phyloP scores from a whole-genome alignment of 2,113 vertebrate species.

The Chlorodrepanis virens region DNA sequence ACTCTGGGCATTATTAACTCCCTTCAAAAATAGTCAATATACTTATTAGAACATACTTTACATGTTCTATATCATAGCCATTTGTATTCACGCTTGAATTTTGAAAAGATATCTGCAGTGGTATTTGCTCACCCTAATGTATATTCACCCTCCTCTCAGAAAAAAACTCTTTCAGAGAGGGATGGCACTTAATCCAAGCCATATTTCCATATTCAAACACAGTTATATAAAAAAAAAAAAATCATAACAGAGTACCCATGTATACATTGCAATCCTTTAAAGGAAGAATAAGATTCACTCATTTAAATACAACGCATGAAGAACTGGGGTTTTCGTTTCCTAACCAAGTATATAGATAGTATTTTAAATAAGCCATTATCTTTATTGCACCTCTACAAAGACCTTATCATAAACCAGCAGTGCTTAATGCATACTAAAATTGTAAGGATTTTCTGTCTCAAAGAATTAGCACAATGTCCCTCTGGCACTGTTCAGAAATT shows the following conservation, averaged over 20 bases:
- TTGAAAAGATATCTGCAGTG: neutral
- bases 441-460: constrained; percentile 23
- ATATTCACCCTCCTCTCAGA: neutral
- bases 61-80: neutral
- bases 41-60: neutral
- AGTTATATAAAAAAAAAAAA: neutral
- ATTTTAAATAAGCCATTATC: constrained; percentile 52
- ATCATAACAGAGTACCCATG: neutral
- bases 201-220: neutral
- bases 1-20: neutral
- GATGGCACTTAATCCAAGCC: neutral
- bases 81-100: neutral
- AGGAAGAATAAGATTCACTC: neutral
- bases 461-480: constrained; percentile 36
- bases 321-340: neutral
- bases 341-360: constrained; percentile 6
- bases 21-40: neutral
- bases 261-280: neutral
- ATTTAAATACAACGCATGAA: neutral
- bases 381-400: constrained; percentile 27
- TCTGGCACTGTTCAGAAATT: constrained; percentile 50
- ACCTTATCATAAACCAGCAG: neutral
- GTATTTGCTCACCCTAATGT: neutral
- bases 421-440: constrained; percentile 12
- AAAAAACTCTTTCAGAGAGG: neutral